Base-by-base conservation (phyloP, 2,888 invertebrate genomes). In the Barypeithes pellucidus region DNA sequence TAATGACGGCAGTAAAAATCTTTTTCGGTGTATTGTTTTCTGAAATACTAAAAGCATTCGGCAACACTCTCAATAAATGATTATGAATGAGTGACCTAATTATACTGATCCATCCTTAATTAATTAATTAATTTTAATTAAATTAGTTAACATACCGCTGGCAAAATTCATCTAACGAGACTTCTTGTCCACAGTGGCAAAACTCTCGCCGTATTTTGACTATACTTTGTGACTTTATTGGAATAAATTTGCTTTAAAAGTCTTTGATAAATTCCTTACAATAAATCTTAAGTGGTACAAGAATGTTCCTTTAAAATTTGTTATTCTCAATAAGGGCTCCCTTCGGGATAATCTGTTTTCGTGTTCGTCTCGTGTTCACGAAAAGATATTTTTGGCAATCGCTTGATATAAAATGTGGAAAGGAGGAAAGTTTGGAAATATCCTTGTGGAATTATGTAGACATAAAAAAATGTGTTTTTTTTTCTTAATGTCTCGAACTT, bases 241-340 rank as follows among this genome's bases (percentile, higher is more conserved):
- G 16, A 16, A 43, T 43, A 43, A 14, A 16, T 43, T 43, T 43
- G 14, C 43, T 43, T 43, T 43, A n/a, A 43, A 43, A 16, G 7
- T 43, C 16, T n/a, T 16, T 43, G 43, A 43, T n/a, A 43, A 43
- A 43, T 43, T 16, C n/a, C 43, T 43, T 16, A 16, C n/a, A 43
- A 43, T 43, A 43, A 43, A 43, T 14, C 16, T 16, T 7, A 43
- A 43, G 16, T 43, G 43, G 12, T 43, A 43, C 14, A 43, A 43
- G 43, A 43, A 43, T 43, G 8, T 14, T 16, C 3, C 43, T n/a
- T 43, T 16, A 43, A 43, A 43, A 43, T n/a, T 43, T 43, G 16
- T 43, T 43, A 39, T 43, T 43, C 16, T 43, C 16, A 16, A 43
- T 43, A 43, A 12, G 43, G 39, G n/a, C 39, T 39, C 43, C 16